Evolutionary conservation across 1,140 invertebrate species (phyloP).

Genomic region (Xylocopa sonorina): DNA sequence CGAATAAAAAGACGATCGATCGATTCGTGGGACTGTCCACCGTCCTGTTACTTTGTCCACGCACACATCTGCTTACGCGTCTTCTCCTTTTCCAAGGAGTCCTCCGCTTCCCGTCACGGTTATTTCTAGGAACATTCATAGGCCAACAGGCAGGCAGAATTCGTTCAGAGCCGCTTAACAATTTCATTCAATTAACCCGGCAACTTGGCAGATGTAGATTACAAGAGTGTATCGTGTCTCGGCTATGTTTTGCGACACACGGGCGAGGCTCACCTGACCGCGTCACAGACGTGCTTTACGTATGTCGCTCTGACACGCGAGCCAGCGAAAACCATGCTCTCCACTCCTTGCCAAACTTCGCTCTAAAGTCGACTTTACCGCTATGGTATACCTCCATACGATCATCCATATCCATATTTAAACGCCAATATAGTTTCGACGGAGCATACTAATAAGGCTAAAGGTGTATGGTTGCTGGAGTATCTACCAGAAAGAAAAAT

Average conservation of each 20-base stretch:
- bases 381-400: too few relatives aligned
- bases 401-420: not conserved
- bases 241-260: conserved; percentile 28
- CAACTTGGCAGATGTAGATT: conserved; percentile 53
- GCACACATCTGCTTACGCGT: too few relatives aligned
- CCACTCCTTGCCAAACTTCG: not conserved
- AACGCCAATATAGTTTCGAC: too few relatives aligned
- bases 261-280: conserved; percentile 44
- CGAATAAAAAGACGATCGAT: too few relatives aligned
- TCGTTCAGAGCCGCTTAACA: conserved; percentile 9
- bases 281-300: conserved; percentile 44
- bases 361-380: not conserved
- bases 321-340: not conserved
- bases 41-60: too few relatives aligned
- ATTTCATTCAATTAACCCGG: conserved; percentile 57
- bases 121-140: not conserved
- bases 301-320: conserved; percentile 41
- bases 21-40: not conserved
- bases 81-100: too few relatives aligned
- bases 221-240: conserved; percentile 36
- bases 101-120: not conserved
- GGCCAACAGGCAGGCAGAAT: not conserved
- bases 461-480: too few relatives aligned
- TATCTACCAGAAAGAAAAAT: too few relatives aligned
- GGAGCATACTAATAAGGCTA: too few relatives aligned